Evolutionary conservation across 2,888 invertebrate species (phyloP).

Genomic region (Timema podura): DNA sequence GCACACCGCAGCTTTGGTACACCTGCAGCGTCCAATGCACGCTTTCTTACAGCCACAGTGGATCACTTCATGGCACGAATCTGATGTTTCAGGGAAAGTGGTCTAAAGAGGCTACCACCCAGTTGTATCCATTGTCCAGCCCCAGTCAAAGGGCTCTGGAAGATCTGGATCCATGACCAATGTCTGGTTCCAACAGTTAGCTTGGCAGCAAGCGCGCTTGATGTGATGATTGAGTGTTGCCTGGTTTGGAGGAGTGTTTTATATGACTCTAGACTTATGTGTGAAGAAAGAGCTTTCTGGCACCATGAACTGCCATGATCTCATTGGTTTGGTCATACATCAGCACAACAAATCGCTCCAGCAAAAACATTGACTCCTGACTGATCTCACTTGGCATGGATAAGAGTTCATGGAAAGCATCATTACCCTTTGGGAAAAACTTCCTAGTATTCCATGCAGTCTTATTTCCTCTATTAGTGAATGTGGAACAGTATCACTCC

Average conservation of each 20-base stretch:
- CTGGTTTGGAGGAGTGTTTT: constrained; percentile 7
- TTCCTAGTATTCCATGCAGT: neutral
- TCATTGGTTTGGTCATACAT: constrained; percentile 2
- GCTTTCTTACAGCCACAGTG: constrained; percentile 1
- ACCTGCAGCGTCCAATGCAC: neutral
- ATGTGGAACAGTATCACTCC: constrained; percentile 15
- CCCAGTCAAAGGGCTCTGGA: neutral
- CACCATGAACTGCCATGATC: neutral
- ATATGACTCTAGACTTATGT: constrained; percentile 8
- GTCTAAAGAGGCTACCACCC: neutral
- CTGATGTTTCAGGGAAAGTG: constrained; percentile 9
- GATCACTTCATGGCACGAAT: constrained; percentile 10
- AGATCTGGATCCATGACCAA: neutral
- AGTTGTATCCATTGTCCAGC: constrained; percentile 4
- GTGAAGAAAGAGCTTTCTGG: constrained; percentile 19
- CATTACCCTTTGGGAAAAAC: neutral
- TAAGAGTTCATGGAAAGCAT: neutral
- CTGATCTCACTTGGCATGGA: neutral
- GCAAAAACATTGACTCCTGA: neutral
- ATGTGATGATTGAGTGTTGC: neutral
- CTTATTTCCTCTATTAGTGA: constrained; percentile 14
- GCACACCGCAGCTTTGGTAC: neutral
- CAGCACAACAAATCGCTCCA: constrained; percentile 6
- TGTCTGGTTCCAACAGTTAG: constrained; percentile 7
- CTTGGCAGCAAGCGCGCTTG: neutral